Evolutionary conservation across 2,797 vertebrate genomes (phyloP).

Genomic region (Delichon dasypus): DNA sequence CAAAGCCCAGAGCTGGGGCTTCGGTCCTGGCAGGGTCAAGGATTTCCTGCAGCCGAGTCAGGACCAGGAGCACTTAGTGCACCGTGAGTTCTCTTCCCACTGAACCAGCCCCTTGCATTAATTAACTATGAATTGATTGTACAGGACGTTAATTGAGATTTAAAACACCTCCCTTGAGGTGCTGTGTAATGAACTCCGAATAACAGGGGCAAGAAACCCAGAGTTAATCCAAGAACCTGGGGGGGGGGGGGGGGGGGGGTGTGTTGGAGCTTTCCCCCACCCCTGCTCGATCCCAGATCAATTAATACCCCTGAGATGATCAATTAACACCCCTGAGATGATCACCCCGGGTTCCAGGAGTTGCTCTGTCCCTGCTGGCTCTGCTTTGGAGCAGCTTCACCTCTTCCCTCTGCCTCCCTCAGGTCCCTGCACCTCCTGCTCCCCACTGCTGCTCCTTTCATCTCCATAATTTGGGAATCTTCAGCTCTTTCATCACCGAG

Average conservation of each 20-base stretch:
- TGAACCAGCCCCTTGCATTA: background rate
- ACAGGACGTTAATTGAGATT: conserved; percentile 57
- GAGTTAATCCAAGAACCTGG: background rate
- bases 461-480: background rate
- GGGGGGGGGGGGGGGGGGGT: background rate
- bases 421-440: background rate
- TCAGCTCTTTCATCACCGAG: background rate
- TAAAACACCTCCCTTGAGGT: conserved; percentile 5
- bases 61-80: background rate
- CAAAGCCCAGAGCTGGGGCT: background rate
- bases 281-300: background rate
- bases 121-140: conserved; percentile 50
- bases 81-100: background rate
- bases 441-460: background rate
- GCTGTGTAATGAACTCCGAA: conserved; percentile 28
- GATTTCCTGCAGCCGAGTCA: background rate
- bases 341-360: background rate
- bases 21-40: background rate
- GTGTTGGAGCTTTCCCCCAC: background rate
- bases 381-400: background rate
- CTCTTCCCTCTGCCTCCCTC: background rate
- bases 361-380: background rate
- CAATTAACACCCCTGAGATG: background rate
- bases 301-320: background rate
- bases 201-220: background rate